Evolutionary conservation across 2,113 vertebrate species (phyloP), one percentile per base, ranked within the genome.

Genomic region (Hydrolagus affinis): DNA sequence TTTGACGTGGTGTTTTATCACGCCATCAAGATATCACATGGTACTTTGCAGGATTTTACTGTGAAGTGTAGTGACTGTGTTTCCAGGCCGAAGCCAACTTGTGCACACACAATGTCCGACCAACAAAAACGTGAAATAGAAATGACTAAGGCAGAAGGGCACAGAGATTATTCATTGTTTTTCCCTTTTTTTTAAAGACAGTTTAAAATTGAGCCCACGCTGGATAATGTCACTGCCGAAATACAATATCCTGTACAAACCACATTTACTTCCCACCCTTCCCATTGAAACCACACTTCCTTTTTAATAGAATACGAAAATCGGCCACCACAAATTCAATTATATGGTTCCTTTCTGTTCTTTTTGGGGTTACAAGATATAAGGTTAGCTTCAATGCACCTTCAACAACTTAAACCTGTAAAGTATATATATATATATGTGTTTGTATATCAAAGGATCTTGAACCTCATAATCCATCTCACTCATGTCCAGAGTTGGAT

Each of bases 171-270:
- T 56, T 74, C 44, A 44, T 74, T 74, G 30, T 44, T 73, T 80
- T 80, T 80, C 8, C 1, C n/a, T n/a, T 17, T 80, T 12, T 15
- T 68, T 66, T 59, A 12, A 11, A 28, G 44, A 44, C 44, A 44
- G 44, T 44, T 44, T 44, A 83, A 64, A 6, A 66, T 30, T 28
- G 64, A 66, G 62, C 8, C 32, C 28, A 30, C 32, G 21, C 1
- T 66, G 25, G n/a, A 76, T 76, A 59, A n/a, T 62, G 74, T 59
- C 59, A 15, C 23, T 15, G 12, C 62, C 17, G 44, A 80, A 80
- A 80, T 80, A 28, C 62, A 28, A 80, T 28, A 80, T 62, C 76
- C 59, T 80, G 59, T 80, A 19, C 28, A 80, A 62, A n/a, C 75
- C 25, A 77, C n/a, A 78, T 57, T 59, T 78, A 15, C 59, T 15